Base-by-base conservation (phyloP, 2,888 invertebrate species). In the Cyclophora punctaria region DNA sequence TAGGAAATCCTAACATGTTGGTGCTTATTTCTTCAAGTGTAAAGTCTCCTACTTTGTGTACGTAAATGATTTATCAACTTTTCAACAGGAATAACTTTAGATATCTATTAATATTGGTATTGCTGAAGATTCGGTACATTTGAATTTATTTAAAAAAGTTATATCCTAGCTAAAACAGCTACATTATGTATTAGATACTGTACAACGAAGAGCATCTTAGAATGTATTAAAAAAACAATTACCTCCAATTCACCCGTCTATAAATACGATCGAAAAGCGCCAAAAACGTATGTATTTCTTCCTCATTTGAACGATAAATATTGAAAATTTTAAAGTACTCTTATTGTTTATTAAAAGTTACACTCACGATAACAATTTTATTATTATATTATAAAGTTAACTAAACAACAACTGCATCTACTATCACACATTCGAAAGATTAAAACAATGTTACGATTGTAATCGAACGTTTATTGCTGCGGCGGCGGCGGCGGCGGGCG, bases 361-460 rank as follows among this genome's bases (percentile, higher is more conserved):
- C 86, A 85, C 78, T 78, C 87, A 86, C 86, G 75, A 85, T 87
- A 89, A 88, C 87, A 83, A 84, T 86, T 85, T 69, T 82, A 82
- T 78, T 73, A 84, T 83, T 78, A 75, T 75, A 81, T 79, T 74
- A 80, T 78, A 83, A 84, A 83, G 78, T 84, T 87, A 87, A 88
- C 85, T 88, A 89, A 89, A 89, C 88, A 89, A 89, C 89, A 88
- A 89, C 88, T 86, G 87, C 88, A 83, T 82, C 89, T 89, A 89
- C 88, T 88, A 89, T 89, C 89, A 89, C 89, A 89, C 89, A 87
- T 89, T 89, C 84, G 86, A 89, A 89, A 85, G 81, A 87, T 86
- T 82, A 84, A 87, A 86, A 88, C 88, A 86, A 87, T 87, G 85
- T 85, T 84, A 84, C 79, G 85, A 83, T 87, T 73, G 83, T 81